Evolutionary conservation across 2,888 invertebrate species (phyloP), one percentile per base, ranked within the genome.

Genomic region (Ormyrus rosae): DNA sequence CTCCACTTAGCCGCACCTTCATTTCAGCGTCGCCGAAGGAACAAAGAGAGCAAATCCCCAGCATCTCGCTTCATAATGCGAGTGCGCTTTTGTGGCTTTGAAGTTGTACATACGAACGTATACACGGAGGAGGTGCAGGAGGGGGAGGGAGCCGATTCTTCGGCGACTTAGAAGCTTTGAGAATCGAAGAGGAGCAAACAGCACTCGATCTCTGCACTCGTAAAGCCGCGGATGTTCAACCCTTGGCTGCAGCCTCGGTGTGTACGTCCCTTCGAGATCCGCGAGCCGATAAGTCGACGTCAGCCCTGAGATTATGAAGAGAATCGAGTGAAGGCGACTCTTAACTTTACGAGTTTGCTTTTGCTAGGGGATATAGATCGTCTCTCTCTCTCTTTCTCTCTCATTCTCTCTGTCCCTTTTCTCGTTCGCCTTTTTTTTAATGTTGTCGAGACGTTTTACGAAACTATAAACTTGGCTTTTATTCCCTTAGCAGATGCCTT

Each of bases 281-380:
- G 50, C 67, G 69, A 67, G 60, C 34, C 61, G 76, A 76, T 76
- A 76, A 76, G 76, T 63, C 67, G 11, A n/a, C 51, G 11, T 70
- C 7, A 51, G 50, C 58, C 45, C 13, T 34, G 51, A 71, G 64
- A 63, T 78, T 78, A 78, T 71, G 63, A 70, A 71, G 45, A 51
- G 77, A 75, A 64, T 45, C 6, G 58, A 69, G 3, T 10, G 11
- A 60, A 48, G 73, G 64, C 55, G 6, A 55, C 72, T 72, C 78
- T 58, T 71, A 51, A 77, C 78, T 78, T 78, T 78, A 78, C 78
- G 78, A 73, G 68, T 63, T 73, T 73, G 68, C 78, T 73, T 78
- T 73, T 68, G 61, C 55, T 51, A 19, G 51, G 19, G 56, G 73
- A 73, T 73, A 67, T 71, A 19, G 53, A 10, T 8, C 73, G 8